Evolutionary conservation across 2,888 invertebrate genomes (phyloP).

Genomic region (Sarcophaga subvicina): DNA sequence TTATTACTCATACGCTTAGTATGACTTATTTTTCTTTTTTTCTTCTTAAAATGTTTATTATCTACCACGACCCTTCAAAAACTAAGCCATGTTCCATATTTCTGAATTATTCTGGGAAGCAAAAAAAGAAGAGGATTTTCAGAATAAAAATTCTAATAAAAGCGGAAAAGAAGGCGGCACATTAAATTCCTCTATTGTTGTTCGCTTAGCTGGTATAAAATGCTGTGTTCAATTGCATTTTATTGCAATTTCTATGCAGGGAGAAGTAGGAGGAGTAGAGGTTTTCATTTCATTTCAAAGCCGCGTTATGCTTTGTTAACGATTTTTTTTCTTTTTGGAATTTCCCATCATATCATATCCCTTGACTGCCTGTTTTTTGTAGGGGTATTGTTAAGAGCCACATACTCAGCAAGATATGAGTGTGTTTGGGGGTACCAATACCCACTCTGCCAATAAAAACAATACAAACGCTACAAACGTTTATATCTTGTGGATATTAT

Average conservation of each 20-base stretch:
- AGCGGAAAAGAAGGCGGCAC: background rate
- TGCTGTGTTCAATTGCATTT: slow-evolving; percentile 62
- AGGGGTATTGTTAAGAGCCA: background rate
- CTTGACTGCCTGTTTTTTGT: background rate
- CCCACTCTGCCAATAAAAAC: background rate
- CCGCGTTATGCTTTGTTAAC: background rate
- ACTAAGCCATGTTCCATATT: too few species aligned
- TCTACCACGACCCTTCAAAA: too few species aligned
- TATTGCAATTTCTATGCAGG: slow-evolving; percentile 53
- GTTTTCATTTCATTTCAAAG: background rate
- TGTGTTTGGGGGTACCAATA: background rate
- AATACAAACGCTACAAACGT: background rate
- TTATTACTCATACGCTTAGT: slow-evolving; percentile 39
- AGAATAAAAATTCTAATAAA: background rate
- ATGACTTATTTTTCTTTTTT: background rate
- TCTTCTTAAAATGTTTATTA: too few species aligned
- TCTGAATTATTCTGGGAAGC: background rate
- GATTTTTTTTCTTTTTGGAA: background rate
- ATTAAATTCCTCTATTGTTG: slow-evolving; percentile 48
- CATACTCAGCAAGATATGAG: background rate
- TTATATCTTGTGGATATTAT: background rate
- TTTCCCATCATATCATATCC: background rate
- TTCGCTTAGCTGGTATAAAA: slow-evolving; percentile 47
- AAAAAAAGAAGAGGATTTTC: background rate
- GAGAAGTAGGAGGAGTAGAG: background rate